These are phyloP conservation scores for Eupithecia tripunctaria DNA, from an alignment of 2,888 invertebrate genomes.

Conservation along the genomic window DNA sequence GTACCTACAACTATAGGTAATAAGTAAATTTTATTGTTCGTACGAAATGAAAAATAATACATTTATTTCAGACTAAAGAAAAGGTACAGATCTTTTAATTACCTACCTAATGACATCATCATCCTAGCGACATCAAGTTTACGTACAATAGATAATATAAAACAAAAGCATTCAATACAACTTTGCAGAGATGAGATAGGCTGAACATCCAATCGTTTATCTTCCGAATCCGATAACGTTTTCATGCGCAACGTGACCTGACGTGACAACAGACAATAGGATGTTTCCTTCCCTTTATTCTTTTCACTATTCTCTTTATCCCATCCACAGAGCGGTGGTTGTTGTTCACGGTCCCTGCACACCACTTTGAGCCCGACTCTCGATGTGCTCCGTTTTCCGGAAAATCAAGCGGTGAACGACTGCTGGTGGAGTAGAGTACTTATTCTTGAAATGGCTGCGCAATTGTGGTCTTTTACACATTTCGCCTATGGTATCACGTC, in stretches of 20 bases:
- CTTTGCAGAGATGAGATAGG: too few species aligned
- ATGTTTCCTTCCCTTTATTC: conserved; percentile 8
- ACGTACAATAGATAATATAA: too few species aligned
- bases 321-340: conserved; percentile 13
- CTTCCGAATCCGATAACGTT: conserved; percentile 5
- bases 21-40: too few species aligned
- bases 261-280: conserved; percentile 25
- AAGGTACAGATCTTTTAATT: too few species aligned
- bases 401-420: not conserved
- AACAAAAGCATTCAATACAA: too few species aligned
- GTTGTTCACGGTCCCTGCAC: conserved; percentile 28
- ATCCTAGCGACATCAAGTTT: too few species aligned
- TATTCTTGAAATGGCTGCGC: not conserved
- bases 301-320: not conserved
- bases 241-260: conserved; percentile 7
- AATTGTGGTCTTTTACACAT: too few species aligned
- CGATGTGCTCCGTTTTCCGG: conserved; percentile 13
- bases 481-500: too few species aligned
- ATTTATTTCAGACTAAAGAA: too few species aligned
- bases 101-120: too few species aligned
- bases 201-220: not conserved
- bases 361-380: conserved; percentile 24
- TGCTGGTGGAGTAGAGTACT: not conserved
- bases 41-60: too few species aligned
- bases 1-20: too few species aligned